Base-by-base conservation (phyloP, 2,113 vertebrate genomes). In the Zapus hudsonius region DNA sequence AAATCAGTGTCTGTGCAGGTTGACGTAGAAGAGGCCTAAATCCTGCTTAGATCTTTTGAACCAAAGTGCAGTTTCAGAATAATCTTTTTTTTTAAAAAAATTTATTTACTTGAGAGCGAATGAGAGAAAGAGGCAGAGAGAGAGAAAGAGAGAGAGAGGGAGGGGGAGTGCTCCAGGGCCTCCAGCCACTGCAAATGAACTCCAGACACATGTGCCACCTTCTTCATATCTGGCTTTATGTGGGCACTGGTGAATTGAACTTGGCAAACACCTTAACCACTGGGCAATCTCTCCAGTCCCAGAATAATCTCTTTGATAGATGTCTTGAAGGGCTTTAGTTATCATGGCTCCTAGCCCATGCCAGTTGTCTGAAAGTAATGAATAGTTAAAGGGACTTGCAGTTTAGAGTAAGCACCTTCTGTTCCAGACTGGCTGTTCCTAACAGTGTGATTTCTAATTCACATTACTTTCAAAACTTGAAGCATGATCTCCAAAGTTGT, bases 381-480 rank as follows among this genome's bases (percentile, higher is more conserved):
- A 88, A 70, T 66, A 63, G 9, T 67, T 55, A 67, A 59, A 78
- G 44, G 78, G 80, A n/a, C 64, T 96, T 94, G 89, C 40, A 47
- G 57, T 82, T 57, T 72, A 81, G 23, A 72, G 38, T 93, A 90
- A 80, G 66, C 29, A 42, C 91, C 66, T 89, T 90, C 59, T 93
- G 7, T 94, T 76, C 44, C 33, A 57, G 27, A 57, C 74, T 61
- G 67, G 16, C 38, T 85, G 2, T 42, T 93, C 31, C 16, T 87
- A 64, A 90, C 40, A 96, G 33, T 84, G 57, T 72, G 76, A 52
- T 87, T 91, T 88, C 90, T 74, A 75, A 91, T 88, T 93, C 23
- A 83, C 22, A 86, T 94, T 86, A 63, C 59, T 84, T 94, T 75
- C 70, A 91, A 17, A 86, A 76, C 12, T 87, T 95, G 52, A 47